Conservation (phyloP, 2,113 vertebrate species). For the Cyanocitta stelleri region DNA sequence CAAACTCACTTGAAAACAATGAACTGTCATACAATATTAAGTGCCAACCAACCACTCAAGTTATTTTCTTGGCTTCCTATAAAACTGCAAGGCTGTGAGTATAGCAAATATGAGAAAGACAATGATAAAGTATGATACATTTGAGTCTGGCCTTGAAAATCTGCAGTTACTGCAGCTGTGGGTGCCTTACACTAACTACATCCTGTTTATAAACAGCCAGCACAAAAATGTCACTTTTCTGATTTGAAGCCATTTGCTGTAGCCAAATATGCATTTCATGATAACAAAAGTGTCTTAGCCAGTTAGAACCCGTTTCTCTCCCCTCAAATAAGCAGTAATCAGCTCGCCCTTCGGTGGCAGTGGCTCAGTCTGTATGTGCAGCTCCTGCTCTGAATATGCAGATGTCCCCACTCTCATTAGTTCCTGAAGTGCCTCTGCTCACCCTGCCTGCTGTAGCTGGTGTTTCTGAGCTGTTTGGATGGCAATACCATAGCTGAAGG, state of each 20-base stretch:
- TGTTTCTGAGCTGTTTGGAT: background rate
- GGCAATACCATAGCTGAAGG: background rate
- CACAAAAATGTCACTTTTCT: constrained; percentile 50
- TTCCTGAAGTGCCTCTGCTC: background rate
- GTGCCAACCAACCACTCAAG: background rate
- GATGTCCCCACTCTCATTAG: background rate
- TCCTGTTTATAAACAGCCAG: constrained; percentile 55
- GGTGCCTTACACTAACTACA: constrained; percentile 14
- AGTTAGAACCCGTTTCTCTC: constrained; percentile 6
- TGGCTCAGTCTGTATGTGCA: background rate
- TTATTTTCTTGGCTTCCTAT: constrained; percentile 8
- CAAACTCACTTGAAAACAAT: constrained; percentile 10
- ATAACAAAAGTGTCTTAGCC: background rate
- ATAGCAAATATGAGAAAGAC: constrained; percentile 5
- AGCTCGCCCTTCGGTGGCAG: background rate
- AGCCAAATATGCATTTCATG: constrained; percentile 33
- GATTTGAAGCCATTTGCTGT: constrained; percentile 27
- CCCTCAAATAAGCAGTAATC: background rate
- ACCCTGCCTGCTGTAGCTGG: background rate
- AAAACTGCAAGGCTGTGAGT: constrained; percentile 11
- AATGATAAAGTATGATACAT: constrained; percentile 20
- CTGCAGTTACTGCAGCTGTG: constrained; percentile 32
- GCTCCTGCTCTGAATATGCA: background rate
- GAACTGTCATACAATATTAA: background rate
- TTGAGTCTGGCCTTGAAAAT: constrained; percentile 15